These are phyloP conservation scores for Gymnoscopelus braueri DNA, from an alignment of 2,797 vertebrate species.

Conservation along the genomic window DNA sequence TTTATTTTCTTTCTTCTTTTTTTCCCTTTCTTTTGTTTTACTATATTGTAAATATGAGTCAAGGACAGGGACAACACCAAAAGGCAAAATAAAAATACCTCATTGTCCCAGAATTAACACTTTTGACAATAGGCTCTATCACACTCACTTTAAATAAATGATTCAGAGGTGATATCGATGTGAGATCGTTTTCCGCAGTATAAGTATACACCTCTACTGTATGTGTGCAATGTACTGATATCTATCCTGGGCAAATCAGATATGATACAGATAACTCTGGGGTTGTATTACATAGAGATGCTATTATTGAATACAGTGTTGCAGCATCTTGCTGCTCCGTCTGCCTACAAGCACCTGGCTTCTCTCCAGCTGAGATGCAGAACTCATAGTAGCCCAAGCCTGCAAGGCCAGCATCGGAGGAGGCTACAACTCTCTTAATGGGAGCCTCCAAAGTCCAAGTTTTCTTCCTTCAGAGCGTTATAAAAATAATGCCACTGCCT, in stretches of 20 bases:
- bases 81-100: too few species aligned
- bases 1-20: too few species aligned
- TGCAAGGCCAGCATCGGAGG: conserved; percentile 5
- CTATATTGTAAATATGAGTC: too few species aligned
- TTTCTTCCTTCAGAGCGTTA: not conserved
- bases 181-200: not conserved
- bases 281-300: not conserved
- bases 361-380: conserved; percentile 7
- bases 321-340: not conserved
- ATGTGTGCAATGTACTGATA: not conserved
- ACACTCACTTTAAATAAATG: too few species aligned
- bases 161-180: too few species aligned
- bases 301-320: not conserved
- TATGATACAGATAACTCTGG: not conserved
- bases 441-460: not conserved
- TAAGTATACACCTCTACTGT: not conserved
- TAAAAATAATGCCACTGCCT: conserved; percentile 18
- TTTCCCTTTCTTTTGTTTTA: too few species aligned
- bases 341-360: not conserved
- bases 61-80: too few species aligned
- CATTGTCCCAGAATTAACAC: too few species aligned
- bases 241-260: not conserved
- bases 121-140: too few species aligned
- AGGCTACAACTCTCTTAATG: not conserved
- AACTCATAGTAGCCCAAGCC: not conserved